A percentile compares a stretch with the other conserved stretches of the same genome.
Evolutionary conservation across 2,113 vertebrate genomes (phyloP).

Genomic region (Mobula hypostoma): DNA sequence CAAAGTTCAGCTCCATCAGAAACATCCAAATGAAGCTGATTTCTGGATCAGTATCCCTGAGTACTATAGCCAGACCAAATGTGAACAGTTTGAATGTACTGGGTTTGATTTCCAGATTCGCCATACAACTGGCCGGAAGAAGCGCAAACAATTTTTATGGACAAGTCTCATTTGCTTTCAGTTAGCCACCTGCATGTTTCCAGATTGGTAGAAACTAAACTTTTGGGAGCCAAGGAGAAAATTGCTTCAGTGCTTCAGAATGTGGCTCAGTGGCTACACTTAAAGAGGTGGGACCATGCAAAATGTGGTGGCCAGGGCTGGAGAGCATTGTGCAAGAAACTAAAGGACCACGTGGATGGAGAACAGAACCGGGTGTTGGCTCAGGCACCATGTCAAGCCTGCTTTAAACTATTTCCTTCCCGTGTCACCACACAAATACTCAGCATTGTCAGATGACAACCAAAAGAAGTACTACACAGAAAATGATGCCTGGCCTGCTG

Average conservation of each 20-base stretch:
- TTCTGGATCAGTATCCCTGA: neutral
- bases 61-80: neutral
- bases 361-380: neutral
- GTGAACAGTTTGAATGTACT: neutral
- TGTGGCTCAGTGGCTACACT: neutral
- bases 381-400: neutral
- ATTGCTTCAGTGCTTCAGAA: too few relatives aligned
- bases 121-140: neutral
- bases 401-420: neutral
- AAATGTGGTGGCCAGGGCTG: neutral
- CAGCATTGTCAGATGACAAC: neutral
- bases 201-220: neutral
- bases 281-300: neutral
- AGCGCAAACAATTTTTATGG: neutral
- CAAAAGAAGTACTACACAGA: neutral
- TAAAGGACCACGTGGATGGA: neutral
- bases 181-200: neutral
- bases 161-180: neutral
- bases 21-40: neutral
- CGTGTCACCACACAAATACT: neutral
- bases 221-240: neutral
- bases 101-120: neutral
- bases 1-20: conserved; percentile 1
- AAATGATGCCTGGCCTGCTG: too few relatives aligned
- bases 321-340: neutral